Evolutionary conservation across 1,140 invertebrate species (phyloP), one percentile per base, ranked within the genome.

Genomic region (Micrasema longulum): DNA sequence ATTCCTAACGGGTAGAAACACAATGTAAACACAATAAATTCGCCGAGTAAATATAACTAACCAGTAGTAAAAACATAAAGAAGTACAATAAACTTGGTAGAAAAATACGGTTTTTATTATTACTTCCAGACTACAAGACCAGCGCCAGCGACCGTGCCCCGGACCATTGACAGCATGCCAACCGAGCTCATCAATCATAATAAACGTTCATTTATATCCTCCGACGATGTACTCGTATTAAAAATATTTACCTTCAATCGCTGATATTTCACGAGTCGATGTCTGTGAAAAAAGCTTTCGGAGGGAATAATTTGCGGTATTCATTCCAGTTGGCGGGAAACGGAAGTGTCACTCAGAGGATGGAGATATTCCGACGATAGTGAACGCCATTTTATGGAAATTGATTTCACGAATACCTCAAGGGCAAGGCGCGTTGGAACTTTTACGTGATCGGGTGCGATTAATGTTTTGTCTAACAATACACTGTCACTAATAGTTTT

Each of bases 201-300:
- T 60, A 60, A 60, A 41, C 18, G 35, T 16, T 22, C 36, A 35
- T 16, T 22, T 16, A n/a, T 60, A 60, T 23, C 38, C 22, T 60
- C n/a, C 10, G 36, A 41, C 36, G n/a, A 20, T n/a, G 9, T n/a
- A 10, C 12, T 18, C n/a, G 16, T 53, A 26, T 55, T 26, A 31
- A 60, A 18, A 60, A 41, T 41, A 38, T 60, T 60, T 60, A 60
- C 55, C 16, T 60, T 60, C 20, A 60, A 38, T 35, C 55, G 55
- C n/a, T 31, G 55, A 20, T 22, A 16, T 41, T 60, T 41, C 35
- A 41, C 35, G 18, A 22, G 16, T 38, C 22, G 55, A 23, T 20
- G 36, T 41, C 55, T 60, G 55, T 10, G 35, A 35, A 43, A 60
- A 41, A 60, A 11, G 6, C 55, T 41, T 60, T 11, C 16, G 10